Evolutionary conservation across 2,797 vertebrate genomes (phyloP).

Genomic region (Steatocranus sp.): DNA sequence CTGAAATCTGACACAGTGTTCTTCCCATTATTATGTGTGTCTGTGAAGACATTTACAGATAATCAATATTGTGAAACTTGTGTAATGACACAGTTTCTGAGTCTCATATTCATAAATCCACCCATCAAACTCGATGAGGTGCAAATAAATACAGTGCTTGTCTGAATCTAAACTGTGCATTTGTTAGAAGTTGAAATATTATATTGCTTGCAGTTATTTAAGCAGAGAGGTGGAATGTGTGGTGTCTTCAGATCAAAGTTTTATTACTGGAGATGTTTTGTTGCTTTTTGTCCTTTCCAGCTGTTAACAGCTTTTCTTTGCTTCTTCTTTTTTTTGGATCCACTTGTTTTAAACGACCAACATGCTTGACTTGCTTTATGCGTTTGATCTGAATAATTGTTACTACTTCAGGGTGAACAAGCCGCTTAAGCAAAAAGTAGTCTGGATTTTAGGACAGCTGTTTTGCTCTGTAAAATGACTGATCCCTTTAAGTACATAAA

Average conservation of each 20-base stretch:
- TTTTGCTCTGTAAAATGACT: rapidly evolving
- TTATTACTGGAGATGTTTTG: background rate
- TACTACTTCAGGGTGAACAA: background rate
- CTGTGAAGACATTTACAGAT: background rate
- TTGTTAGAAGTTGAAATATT: background rate
- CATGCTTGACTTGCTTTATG: background rate
- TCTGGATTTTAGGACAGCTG: background rate
- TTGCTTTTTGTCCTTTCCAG: background rate
- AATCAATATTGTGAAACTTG: rapidly evolving
- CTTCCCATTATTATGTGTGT: background rate
- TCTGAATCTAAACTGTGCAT: background rate
- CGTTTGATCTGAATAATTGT: rapidly evolving
- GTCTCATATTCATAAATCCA: rapidly evolving
- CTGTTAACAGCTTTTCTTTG: background rate
- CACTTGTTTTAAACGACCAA: background rate
- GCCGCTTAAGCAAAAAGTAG: background rate
- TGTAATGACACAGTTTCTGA: background rate
- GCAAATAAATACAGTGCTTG: background rate
- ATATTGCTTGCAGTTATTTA: background rate
- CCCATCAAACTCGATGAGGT: background rate
- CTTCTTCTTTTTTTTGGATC: rapidly evolving
- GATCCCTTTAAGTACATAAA: background rate
- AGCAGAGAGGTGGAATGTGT: background rate
- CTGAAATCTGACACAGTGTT: rapidly evolving
- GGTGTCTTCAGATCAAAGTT: background rate